phyloP scores from a whole-genome alignment of 2,113 vertebrate genomes.

The Urocynchramus pylzowi region DNA sequence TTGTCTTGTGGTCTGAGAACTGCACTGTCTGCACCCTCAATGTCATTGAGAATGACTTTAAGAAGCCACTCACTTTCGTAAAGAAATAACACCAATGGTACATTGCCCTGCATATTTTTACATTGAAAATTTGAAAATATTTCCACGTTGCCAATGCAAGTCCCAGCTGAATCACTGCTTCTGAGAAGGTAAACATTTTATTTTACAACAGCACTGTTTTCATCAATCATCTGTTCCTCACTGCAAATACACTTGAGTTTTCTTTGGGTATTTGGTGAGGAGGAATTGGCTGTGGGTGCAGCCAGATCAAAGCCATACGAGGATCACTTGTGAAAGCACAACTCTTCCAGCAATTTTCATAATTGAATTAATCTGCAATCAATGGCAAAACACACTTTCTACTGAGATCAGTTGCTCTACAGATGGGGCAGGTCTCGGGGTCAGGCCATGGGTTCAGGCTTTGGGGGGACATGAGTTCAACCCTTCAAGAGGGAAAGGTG shows the following conservation, averaged over 20 bases:
- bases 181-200: not conserved
- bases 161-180: not conserved
- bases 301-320: constrained; percentile 20
- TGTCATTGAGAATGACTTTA: not conserved
- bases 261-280: not conserved
- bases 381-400: not conserved
- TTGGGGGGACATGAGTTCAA: not conserved
- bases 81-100: not conserved
- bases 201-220: not conserved
- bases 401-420: not conserved
- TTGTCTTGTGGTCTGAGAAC: not conserved
- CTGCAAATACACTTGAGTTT: not conserved
- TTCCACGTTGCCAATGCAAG: not conserved
- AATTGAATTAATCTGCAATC: constrained; percentile 16
- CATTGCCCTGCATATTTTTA: not conserved
- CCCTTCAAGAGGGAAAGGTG: not conserved
- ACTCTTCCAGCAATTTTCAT: not conserved
- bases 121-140: not conserved
- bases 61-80: not conserved
- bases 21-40: not conserved
- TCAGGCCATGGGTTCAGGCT: not conserved
- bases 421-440: not conserved
- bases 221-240: not conserved
- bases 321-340: constrained; percentile 16
- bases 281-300: not conserved